These are phyloP conservation scores for Euschistus heros DNA, from an alignment of 1,140 invertebrate genomes.

Conservation along the genomic window DNA sequence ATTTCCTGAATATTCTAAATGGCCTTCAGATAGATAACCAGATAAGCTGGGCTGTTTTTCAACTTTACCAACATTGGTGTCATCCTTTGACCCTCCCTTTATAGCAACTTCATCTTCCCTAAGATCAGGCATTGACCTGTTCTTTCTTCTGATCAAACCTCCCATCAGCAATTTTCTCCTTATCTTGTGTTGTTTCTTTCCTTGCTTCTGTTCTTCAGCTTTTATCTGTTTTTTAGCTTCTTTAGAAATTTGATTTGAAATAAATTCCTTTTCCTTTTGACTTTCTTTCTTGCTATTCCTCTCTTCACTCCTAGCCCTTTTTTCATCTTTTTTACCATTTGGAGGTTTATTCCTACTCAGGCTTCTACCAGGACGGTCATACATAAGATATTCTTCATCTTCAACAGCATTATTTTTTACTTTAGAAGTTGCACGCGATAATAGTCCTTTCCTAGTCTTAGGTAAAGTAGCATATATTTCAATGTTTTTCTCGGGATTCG, in stretches of 20 bases:
- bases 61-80: conserved; percentile 55
- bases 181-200: conserved; percentile 85
- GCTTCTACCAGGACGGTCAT: conserved; percentile 52
- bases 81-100: conserved; percentile 40
- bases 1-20: conserved; percentile 66
- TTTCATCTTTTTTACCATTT: conserved; percentile 61
- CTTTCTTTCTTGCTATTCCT: conserved; percentile 48
- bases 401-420: conserved; percentile 49
- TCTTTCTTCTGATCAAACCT: conserved; percentile 75
- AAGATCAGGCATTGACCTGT: conserved; percentile 82
- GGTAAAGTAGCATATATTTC: conserved; percentile 85
- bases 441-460: conserved; percentile 59
- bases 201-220: conserved; percentile 56
- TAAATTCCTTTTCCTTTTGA: conserved; percentile 29
- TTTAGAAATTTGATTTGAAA: conserved; percentile 31
- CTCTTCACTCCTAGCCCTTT: conserved; percentile 71
- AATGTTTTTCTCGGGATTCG: conserved; percentile 50
- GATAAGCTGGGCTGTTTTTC: conserved; percentile 51
- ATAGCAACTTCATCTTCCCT: conserved; percentile 47
- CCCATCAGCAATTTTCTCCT: conserved; percentile 79
- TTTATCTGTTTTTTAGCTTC: conserved; percentile 43
- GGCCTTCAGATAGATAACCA: conserved; percentile 77
- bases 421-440: conserved; percentile 31
- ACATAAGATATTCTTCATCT: conserved; percentile 55
- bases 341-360: conserved; percentile 49